Evolutionary conservation across 2,797 vertebrate species (phyloP), one percentile per base, ranked within the genome.

Genomic region (Bucorvus abyssinicus): DNA sequence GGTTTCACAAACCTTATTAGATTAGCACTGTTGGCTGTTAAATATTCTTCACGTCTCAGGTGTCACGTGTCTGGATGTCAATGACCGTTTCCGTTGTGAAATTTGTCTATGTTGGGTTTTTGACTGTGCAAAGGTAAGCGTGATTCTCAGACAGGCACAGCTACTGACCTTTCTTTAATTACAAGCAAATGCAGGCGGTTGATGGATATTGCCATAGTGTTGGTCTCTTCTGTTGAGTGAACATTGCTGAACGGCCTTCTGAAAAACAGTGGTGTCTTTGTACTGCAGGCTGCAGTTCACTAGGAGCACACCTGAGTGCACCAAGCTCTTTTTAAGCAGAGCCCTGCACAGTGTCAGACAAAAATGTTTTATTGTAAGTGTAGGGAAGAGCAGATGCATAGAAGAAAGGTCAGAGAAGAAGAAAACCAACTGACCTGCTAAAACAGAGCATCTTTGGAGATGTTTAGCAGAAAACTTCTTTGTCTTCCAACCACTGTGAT

Each of bases 331-430:
- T 90, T 93, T 84, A 83, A 59, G 76, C 93, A 94, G 77, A 97
- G 76, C n/a, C 56, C 84, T 96, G 92, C 47, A 75, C 89, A 94
- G 92, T 89, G 95, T 97, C 97, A 96, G 87, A 96, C 95, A 95
- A 97, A 96, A 96, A 97, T 91, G 91, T 96, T 98, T 97, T 97
- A 96, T 95, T 97, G 86, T 96, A 96, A 97, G 94, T 91, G 73
- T 91, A 94, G 77, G 94, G 97, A 97, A 94, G 96, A 94, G 12
- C 77, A 94, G 92, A 96, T 84, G 53, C 45, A 6, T 38, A 61
- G 47, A 80, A 96, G 94, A 97, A 98, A 98, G 96, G 97, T 97
- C 96, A 97, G 65, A 95, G 94, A 94, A 96, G 95, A 96, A 96
- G 94, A 89, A 94, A 89, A 81, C 60, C 92, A 97, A 94, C 60